Base-by-base conservation (phyloP, 2,888 invertebrate species). In the Cataglyphis albicans region DNA sequence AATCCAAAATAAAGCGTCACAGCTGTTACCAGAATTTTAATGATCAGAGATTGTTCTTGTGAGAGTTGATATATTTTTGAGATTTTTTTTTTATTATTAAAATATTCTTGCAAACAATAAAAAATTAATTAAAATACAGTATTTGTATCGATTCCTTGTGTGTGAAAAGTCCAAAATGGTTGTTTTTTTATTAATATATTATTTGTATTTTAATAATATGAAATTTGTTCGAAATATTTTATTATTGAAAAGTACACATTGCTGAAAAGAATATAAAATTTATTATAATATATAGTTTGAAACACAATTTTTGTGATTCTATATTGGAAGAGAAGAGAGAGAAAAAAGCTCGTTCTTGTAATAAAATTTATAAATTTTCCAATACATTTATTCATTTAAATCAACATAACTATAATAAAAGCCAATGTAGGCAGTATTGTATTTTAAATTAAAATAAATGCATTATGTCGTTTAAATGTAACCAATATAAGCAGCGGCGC, bases 1-100 rank as follows among this genome's bases (percentile, higher is more conserved):
- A 91, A 91, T 91, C 86, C 90, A 87, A 93, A 93, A 92, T 92
- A 92, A 92, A 91, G 83, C 87, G 86, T 48, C 48, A 18, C 72
- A 64, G 32, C n/a, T 57, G 65, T 44, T 72, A 82, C 75, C 68
- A 76, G 92, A 92, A 92, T 92, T 91, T 92, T 90, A 92, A 91
- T 88, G 88, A 48, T 63, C 48, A 1, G 74, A 81, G 35, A 67
- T 81, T 73, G 21, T 25, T 41, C 44, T 72, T 15, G 41, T 15
- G 41, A 75, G 57, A 21, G 44, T 6, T 75, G 41, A 57, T 52
- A 41, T 29, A n/a, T 15, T 18, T 3, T 59, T 72, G 18, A 52
- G n/a, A 52, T 52, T 41, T 21, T 21, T 75, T 75, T 67, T 21
- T 21, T 52, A 38, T 75, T 38, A 55, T 29, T 76, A 55, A 29